phyloP scores from a whole-genome alignment of 2,113 vertebrate species.

The Phyllostomus hastatus region DNA sequence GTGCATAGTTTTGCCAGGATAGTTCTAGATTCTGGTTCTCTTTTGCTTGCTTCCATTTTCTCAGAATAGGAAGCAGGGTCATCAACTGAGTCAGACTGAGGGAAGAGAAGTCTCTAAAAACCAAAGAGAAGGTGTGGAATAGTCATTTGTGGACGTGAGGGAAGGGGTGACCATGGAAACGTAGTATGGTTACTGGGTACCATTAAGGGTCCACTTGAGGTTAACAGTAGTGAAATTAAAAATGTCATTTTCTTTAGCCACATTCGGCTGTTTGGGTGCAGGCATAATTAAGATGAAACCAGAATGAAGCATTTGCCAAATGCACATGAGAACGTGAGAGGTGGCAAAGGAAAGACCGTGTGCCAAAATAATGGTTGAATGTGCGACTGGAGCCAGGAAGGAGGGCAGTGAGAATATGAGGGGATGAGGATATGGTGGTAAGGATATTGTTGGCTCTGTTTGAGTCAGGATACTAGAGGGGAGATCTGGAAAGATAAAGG shows the following conservation, averaged over 20 bases:
- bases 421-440: neutral
- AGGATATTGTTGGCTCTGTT: neutral
- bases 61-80: neutral
- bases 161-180: neutral
- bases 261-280: neutral
- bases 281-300: neutral
- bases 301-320: neutral
- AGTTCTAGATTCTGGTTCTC: neutral
- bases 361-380: neutral
- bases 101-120: neutral
- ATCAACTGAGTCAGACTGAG: neutral
- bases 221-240: neutral
- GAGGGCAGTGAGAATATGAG: neutral
- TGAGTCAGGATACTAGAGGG: neutral
- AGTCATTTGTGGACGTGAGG: neutral
- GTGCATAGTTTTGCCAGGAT: neutral
- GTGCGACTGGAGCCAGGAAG: neutral
- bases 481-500: neutral
- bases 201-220: neutral
- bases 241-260: neutral
- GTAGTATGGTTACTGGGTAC: neutral
- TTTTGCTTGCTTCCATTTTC: neutral
- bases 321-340: neutral
- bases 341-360: neutral
- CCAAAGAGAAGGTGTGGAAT: neutral